Evolutionary conservation across 2,888 invertebrate genomes (phyloP), one percentile per base, ranked within the genome.

Genomic region (Actias luna): DNA sequence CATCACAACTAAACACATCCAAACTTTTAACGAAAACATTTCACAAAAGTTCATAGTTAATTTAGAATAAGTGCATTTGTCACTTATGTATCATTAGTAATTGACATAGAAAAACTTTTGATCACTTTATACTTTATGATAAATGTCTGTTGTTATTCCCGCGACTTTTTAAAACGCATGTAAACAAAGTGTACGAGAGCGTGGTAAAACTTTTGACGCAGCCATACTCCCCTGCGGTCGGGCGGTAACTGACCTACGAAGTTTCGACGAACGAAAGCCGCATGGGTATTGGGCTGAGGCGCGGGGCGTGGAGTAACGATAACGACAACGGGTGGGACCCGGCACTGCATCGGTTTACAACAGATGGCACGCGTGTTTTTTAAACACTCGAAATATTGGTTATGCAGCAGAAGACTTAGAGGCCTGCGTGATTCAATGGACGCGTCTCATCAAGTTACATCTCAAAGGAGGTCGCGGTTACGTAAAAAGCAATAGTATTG

Each of bases 171-270:
- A 90, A 70, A 87, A 78, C 87, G 87, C 82, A 86, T 89, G 92
- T 92, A 92, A 91, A 92, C 92, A 92, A 79, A 84, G 82, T 88
- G 78, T 87, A 86, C 85, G 90, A 80, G 85, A 78, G 79, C 88
- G 89, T 88, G 87, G 80, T 82, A 89, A 89, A 91, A 89, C 82
- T 89, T 89, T 90, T 88, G 85, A 89, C 92, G 88, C 93, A 88
- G 90, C 93, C 93, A 92, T 92, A 82, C 92, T 93, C 91, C 88
- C 87, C 85, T 89, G 92, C 88, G 92, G 91, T 92, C 90, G 89
- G 89, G 89, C 93, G 92, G 93, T 93, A 93, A 93, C 93, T 93
- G 93, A 93, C 93, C 93, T 93, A 92, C 92, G 92, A 93, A 92
- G 92, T 92, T 92, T 92, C 90, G 90, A 92, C 89, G 89, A 89